phyloP scores from a whole-genome alignment of 1,140 invertebrate genomes.

The Apis dorsata region DNA sequence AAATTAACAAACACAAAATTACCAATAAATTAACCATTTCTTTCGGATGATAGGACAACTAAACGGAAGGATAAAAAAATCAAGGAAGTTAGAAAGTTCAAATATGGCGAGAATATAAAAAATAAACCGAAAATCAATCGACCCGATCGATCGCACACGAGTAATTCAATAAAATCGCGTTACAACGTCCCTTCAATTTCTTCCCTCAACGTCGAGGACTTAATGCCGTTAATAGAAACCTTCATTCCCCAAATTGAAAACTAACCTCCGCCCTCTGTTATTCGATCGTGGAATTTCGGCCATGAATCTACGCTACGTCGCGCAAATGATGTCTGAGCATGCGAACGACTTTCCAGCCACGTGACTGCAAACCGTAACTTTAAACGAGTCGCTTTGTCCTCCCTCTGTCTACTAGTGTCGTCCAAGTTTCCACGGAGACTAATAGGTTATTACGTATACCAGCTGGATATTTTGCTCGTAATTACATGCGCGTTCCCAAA shows the following conservation, averaged over 20 bases:
- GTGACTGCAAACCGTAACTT: conserved; percentile 47
- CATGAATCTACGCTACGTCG: conserved; percentile 12
- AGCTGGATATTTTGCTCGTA: conserved; percentile 26
- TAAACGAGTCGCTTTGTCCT: conserved; percentile 48
- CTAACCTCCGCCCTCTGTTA: neutral
- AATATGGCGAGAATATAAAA: neutral
- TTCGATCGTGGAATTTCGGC: conserved; percentile 31
- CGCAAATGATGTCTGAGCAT: conserved; percentile 40
- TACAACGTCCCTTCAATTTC: too few relatives aligned
- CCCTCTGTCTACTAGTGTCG: neutral
- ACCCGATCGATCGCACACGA: neutral
- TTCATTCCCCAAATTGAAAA: conserved; percentile 7
- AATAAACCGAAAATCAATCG: too few relatives aligned
- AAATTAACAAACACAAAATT: too few relatives aligned
- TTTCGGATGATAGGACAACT: too few relatives aligned
- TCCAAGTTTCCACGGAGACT: conserved; percentile 34
- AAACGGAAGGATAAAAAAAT: too few relatives aligned
- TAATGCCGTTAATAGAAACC: conserved; percentile 17
- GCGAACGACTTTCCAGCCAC: conserved; percentile 45
- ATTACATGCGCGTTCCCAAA: conserved; percentile 30
- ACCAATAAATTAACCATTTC: too few relatives aligned
- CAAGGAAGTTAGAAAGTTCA: too few relatives aligned
- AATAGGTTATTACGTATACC: conserved; percentile 2
- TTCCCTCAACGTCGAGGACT: neutral
- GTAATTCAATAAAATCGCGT: conserved; percentile 3